A percentile compares a stretch with the other conserved stretches of the same genome.
Conservation (phyloP, 2,888 invertebrate genomes). For the Acanthosepion pharaonis region DNA sequence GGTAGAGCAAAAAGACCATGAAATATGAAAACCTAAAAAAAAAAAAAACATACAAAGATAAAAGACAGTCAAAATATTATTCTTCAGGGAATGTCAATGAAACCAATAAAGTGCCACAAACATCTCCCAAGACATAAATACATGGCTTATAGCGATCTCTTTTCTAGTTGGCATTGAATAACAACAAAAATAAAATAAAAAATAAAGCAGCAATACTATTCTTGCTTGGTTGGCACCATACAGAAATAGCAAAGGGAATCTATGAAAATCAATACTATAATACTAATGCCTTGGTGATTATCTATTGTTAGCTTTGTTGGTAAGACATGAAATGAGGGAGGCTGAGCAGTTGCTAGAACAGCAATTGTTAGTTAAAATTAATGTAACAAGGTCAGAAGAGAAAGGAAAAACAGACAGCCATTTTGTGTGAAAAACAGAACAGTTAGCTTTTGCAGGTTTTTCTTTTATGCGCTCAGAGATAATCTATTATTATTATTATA, state of each 20-base stretch:
- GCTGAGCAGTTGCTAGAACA: not conserved
- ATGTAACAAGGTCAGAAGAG: not conserved
- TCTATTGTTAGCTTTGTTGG: constrained; percentile 18
- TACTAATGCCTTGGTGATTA: not conserved
- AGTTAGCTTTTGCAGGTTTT: not conserved
- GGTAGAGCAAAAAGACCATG: not conserved
- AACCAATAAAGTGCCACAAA: not conserved
- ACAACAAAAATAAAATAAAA: not conserved
- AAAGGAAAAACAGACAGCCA: not conserved
- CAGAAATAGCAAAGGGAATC: not conserved
- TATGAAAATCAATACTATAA: constrained; percentile 9
- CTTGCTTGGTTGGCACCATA: not conserved
- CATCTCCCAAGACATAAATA: not conserved
- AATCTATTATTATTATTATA: not conserved
- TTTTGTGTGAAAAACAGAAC: not conserved
- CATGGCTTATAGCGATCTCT: not conserved
- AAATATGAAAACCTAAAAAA: not conserved
- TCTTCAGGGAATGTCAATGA: not conserved
- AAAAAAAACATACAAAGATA: not conserved
- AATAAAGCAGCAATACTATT: not conserved
- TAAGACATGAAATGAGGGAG: not conserved
- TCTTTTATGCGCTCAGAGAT: not conserved
- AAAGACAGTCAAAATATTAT: not conserved
- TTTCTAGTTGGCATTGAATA: not conserved
- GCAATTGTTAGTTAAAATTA: constrained; percentile 18